phyloP scores from a whole-genome alignment of 1,140 invertebrate genomes.

The Copidosoma floridanum region DNA sequence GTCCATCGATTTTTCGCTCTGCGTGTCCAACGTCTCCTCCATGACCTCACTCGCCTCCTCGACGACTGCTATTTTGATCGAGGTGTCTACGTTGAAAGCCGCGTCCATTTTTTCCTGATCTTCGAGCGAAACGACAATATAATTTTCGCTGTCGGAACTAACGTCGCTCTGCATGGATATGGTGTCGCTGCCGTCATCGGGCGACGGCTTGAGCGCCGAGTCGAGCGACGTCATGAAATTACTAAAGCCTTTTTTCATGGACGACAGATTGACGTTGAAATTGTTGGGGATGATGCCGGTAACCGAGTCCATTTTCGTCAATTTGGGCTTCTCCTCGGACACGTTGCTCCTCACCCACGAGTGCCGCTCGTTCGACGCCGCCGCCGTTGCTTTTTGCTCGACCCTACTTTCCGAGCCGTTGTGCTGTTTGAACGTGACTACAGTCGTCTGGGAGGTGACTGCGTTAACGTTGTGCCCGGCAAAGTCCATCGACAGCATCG shows the following conservation, averaged over 20 bases:
- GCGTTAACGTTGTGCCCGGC: background rate
- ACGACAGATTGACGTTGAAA: constrained; percentile 63
- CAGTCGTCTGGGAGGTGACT: constrained; percentile 29
- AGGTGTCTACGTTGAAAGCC: constrained; percentile 53
- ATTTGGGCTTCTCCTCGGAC: constrained; percentile 22
- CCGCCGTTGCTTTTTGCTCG: constrained; percentile 25
- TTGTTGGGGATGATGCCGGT: constrained; percentile 49
- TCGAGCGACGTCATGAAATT: constrained; percentile 80
- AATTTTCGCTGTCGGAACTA: constrained; percentile 80
- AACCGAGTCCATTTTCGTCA: constrained; percentile 31
- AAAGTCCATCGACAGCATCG: constrained; percentile 48
- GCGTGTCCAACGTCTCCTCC: constrained; percentile 71
- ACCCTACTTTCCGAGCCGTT: constrained; percentile 43
- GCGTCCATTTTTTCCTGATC: constrained; percentile 66
- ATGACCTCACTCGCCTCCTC: constrained; percentile 85
- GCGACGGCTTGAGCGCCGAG: constrained; percentile 69
- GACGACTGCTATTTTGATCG: constrained; percentile 56
- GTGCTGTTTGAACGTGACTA: constrained; percentile 52
- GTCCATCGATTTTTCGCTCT: constrained; percentile 77
- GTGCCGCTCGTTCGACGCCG: constrained; percentile 17
- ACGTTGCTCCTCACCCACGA: background rate
- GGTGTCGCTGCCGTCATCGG: constrained; percentile 69
- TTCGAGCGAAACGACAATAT: constrained; percentile 64
- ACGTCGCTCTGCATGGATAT: constrained; percentile 70
- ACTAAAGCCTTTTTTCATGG: constrained; percentile 76